Conservation (phyloP, 2,113 vertebrate genomes). For the Ictidomys tridecemlineatus region DNA sequence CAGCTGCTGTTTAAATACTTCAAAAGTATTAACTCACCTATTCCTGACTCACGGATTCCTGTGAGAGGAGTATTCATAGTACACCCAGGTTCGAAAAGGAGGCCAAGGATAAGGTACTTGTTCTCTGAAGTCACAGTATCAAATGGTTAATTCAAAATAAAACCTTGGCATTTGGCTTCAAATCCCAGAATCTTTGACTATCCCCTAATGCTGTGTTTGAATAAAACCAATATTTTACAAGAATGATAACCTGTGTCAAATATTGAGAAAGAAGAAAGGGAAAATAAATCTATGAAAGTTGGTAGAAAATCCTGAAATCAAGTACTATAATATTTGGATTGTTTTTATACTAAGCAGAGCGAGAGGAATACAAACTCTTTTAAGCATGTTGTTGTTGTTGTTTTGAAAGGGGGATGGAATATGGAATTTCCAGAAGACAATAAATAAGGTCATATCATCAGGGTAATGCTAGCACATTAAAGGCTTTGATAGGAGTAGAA, state of each 20-base stretch:
- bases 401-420: background rate
- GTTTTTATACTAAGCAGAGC: background rate
- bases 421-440: background rate
- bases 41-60: background rate
- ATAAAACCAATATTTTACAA: background rate
- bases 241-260: background rate
- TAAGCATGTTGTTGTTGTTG: background rate
- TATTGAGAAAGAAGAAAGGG: background rate
- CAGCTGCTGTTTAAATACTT: slow-evolving; percentile 14
- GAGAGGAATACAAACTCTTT: background rate
- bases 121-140: background rate
- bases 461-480: background rate
- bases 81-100: background rate
- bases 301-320: slow-evolving; percentile 46
- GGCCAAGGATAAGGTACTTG: background rate
- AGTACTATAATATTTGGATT: background rate
- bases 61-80: background rate
- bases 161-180: background rate
- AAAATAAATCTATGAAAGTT: background rate
- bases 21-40: slow-evolving; percentile 22
- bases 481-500: background rate
- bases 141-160: background rate
- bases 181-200: background rate
- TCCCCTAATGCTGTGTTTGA: background rate
- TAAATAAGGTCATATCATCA: background rate